Evolutionary conservation across 2,888 invertebrate species (phyloP), one percentile per base, ranked within the genome.

Genomic region (Cosmia trapezina): DNA sequence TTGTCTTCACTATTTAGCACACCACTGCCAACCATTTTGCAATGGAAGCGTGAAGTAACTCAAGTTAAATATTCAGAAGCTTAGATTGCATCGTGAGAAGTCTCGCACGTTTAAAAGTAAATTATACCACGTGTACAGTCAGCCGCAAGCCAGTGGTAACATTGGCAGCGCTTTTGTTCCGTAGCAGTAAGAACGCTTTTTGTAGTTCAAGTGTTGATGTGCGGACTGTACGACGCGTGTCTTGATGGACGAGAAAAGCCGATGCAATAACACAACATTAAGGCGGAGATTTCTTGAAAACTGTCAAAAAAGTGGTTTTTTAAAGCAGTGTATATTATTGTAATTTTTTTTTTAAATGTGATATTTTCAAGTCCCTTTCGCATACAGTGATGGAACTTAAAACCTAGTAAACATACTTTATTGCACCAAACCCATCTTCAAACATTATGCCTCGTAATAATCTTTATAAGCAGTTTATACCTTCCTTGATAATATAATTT

Each of bases 1-100:
- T 33, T 33, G 33, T 2, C 4, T 33, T 33, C 2, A 37, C 22
- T 53, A 53, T 22, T 53, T 22, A 14, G 14, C 7, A 14, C 45
- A 41, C n/a, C 17, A 12, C 68, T 37, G 63, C 41, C 9, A 33
- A 63, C 56, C 45, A 56, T 70, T 59, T 45, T 33, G 53, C 47
- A 78, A 78, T 33, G 17, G 19, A 47, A 62, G 78, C 71, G 71
- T 70, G 53, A 63, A 76, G 37, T 76, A 37, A 78, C 41, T 33
- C 22, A 37, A 77, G 49, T 75, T 61, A 68, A 57, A 59, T 43
- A 56, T 65, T 79, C 73, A 53, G 22, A 47, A 19, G 41, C 41
- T 45, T 11, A 17, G 74, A 78, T 78, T 43, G 17, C 47, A 82
- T 72, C 74, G 81, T 81, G 81, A 72, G 81, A 81, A 72, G 37